Base-by-base conservation (phyloP, 2,797 vertebrate species). In the Taenioides sp. region DNA sequence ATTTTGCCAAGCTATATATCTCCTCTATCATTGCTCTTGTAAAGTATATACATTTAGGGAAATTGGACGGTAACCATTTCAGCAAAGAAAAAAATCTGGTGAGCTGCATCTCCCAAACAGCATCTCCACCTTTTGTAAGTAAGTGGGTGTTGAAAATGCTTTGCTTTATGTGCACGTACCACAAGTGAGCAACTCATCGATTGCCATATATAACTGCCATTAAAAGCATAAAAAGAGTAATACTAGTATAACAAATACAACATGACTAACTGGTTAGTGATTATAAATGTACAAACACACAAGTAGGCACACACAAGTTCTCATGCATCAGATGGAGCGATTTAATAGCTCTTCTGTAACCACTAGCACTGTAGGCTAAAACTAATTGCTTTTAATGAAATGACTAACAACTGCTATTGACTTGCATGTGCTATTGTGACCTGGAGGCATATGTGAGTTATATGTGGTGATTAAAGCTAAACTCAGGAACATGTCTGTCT, bases 381-480 rank as follows among this genome's bases (percentile, higher is more conserved):
- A 69, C 43, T 52, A 78, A 64, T 58, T 75, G 87, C 76, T 67
- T 18, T 73, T 79, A 40, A 65, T 72, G 67, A 79, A 84, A 70
- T 0, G 37, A 70, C 73, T 70, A 27, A 58, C 23, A 0, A 78
- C 74, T 84, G 73, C 22, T 72, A 86, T 81, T 75, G 85, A 88
- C 84, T 70, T 62, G 65, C 71, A 54, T 60, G 49, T 10, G 67
- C 43, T 68, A 52, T 49, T 77, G 81, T 80, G 77, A 69, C 20
- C 72, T 72, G 40, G 34, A 72, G 79, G 70, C 69, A 83, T 22
- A 76, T n/a, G 69, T 40, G 34, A 80, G 62, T 76, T 60, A 37
- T 74, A 63, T 75, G 61, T 49, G 23, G 40, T 73, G 4, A 63
- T 60, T 28, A 31, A 28, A 58, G 55, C 23, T 58, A 11, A 16